Evolutionary conservation across 2,797 vertebrate genomes (phyloP).

Genomic region (Cossypha dichroa): DNA sequence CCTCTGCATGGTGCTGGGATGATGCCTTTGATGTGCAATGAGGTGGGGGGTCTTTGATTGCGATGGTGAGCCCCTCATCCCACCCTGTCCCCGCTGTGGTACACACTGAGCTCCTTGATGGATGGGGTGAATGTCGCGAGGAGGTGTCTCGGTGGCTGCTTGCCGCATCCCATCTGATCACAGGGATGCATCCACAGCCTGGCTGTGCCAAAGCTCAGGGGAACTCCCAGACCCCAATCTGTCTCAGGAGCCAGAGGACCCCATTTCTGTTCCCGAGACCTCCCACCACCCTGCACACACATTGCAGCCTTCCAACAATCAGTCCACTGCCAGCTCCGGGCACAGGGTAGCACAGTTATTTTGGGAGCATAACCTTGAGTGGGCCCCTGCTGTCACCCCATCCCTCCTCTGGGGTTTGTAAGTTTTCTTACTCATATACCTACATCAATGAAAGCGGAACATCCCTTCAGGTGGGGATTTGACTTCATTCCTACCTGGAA

Average conservation of each 20-base stretch:
- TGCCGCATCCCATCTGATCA: rapidly evolving
- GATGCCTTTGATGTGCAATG: neutral
- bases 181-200: neutral
- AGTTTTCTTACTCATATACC: neutral
- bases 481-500: neutral
- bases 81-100: rapidly evolving
- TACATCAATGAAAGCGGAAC: neutral
- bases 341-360: rapidly evolving
- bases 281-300: neutral
- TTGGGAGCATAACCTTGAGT: neutral
- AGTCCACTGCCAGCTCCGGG: neutral
- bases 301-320: neutral
- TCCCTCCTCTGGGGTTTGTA: neutral
- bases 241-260: neutral
- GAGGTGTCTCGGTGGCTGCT: neutral
- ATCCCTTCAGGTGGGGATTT: neutral
- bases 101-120: neutral
- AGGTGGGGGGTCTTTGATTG: neutral
- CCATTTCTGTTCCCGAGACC: neutral
- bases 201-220: neutral
- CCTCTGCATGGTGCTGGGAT: rapidly evolving
- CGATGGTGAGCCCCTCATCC: rapidly evolving
- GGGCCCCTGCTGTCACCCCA: rapidly evolving
- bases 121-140: rapidly evolving
- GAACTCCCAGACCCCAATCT: neutral